Conservation (phyloP, 1,140 invertebrate genomes). For the Drosophila pallidifrons region DNA sequence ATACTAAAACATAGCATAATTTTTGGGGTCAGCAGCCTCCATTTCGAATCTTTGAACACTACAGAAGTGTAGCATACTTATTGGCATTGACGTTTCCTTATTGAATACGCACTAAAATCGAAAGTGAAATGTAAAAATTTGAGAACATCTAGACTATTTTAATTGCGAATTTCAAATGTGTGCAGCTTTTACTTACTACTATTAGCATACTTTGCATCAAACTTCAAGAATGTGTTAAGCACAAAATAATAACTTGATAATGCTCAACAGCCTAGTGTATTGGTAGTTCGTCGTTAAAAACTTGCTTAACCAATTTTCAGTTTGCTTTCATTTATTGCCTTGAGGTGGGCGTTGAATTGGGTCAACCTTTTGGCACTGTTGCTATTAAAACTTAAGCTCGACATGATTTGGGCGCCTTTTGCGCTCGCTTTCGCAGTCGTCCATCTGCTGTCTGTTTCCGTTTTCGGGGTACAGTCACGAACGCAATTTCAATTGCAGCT, state of each 20-base stretch:
- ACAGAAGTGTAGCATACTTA: neutral
- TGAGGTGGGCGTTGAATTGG: constrained; percentile 55
- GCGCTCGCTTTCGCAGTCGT: constrained; percentile 21
- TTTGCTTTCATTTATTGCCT: constrained; percentile 31
- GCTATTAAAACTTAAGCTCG: constrained; percentile 38
- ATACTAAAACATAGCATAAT: neutral
- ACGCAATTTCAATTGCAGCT: constrained; percentile 34
- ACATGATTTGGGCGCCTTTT: constrained; percentile 56
- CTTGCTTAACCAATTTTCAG: neutral
- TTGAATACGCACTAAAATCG: neutral
- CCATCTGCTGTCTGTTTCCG: constrained; percentile 66
- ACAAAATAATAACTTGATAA: too few species aligned
- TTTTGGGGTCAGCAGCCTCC: neutral
- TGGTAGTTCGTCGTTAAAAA: neutral
- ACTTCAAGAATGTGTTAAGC: too few species aligned
- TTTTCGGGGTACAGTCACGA: constrained; percentile 48
- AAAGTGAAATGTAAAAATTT: neutral
- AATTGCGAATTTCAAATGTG: too few species aligned
- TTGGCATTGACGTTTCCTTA: neutral
- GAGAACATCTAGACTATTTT: too few species aligned
- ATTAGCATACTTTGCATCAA: too few species aligned
- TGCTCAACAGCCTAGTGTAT: neutral
- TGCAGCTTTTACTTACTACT: too few species aligned
- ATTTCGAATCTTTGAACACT: too few species aligned
- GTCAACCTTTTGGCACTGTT: constrained; percentile 59